phyloP scores from a whole-genome alignment of 2,888 invertebrate genomes.

The Acronicta aceris region DNA sequence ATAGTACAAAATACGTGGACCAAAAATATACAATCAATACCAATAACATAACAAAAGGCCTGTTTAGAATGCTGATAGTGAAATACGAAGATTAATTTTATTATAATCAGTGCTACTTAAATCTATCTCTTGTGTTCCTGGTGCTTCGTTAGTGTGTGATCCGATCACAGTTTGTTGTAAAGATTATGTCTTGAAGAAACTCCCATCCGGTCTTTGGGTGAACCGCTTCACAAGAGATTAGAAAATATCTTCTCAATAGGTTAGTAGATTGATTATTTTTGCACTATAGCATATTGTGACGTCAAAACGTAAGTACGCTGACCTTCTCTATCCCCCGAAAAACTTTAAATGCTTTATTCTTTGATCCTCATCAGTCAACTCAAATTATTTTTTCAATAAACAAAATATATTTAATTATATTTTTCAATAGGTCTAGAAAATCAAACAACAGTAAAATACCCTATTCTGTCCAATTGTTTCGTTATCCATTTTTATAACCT shows the following conservation, averaged over 20 bases:
- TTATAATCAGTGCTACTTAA: conserved; percentile 79
- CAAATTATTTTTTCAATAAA: no score
- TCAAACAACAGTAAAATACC: no score
- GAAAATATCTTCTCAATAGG: conserved; percentile 14
- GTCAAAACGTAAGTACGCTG: no score
- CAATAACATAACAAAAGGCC: conserved; percentile 56
- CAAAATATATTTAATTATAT: no score
- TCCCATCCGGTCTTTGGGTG: conserved; percentile 83
- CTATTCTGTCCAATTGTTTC: background rate
- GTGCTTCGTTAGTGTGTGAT: conserved; percentile 84
- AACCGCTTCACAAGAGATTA: conserved; percentile 66
- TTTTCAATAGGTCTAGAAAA: no score
- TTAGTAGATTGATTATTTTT: no score
- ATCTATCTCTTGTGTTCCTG: conserved; percentile 78
- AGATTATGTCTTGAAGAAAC: conserved; percentile 87
- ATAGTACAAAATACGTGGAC: background rate
- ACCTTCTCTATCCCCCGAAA: no score
- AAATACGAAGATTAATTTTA: conserved; percentile 63
- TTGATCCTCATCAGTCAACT: no score
- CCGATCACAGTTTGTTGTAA: conserved; percentile 87
- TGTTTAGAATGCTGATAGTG: conserved; percentile 66
- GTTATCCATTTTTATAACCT: background rate
- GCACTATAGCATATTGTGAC: no score
- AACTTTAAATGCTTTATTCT: no score
- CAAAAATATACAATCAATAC: conserved; percentile 20